phyloP scores from a whole-genome alignment of 2,888 invertebrate species.

The Tyria jacobaeae region DNA sequence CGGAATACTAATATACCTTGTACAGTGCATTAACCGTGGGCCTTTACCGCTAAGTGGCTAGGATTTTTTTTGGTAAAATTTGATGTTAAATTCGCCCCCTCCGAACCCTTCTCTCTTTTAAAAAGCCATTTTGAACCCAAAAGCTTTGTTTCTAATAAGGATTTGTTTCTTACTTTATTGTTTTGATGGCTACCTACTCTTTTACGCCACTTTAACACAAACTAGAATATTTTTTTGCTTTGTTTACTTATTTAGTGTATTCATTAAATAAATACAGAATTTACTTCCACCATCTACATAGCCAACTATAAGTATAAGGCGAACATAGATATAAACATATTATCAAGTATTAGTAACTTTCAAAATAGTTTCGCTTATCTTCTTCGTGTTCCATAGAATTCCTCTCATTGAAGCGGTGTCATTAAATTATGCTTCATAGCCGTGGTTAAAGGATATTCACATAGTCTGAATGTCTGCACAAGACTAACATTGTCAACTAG shows the following conservation, averaged over 20 bases:
- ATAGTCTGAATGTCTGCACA: constrained; percentile 71
- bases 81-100: constrained; percentile 38
- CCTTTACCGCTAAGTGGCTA: constrained; percentile 46
- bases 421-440: constrained; percentile 69
- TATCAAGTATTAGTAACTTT: constrained; percentile 14
- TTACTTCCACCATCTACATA: too few species aligned
- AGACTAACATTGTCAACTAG: constrained; percentile 68
- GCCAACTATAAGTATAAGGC: background rate
- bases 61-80: constrained; percentile 40
- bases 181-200: constrained; percentile 13
- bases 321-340: constrained; percentile 1
- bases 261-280: too few species aligned
- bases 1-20: constrained; percentile 52
- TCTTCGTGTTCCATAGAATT: constrained; percentile 43
- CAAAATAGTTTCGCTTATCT: constrained; percentile 36
- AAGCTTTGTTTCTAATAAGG: constrained; percentile 22
- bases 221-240: constrained; percentile 12
- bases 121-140: constrained; percentile 23
- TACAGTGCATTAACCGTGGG: constrained; percentile 45
- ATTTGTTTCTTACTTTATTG: constrained; percentile 27
- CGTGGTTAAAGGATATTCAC: constrained; percentile 68
- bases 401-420: constrained; percentile 62
- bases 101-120: constrained; percentile 32
- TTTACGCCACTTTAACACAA: constrained; percentile 19
- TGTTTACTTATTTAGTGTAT: constrained; percentile 6